Conservation (phyloP, 1,140 invertebrate genomes). For the Tribolium castaneum region DNA sequence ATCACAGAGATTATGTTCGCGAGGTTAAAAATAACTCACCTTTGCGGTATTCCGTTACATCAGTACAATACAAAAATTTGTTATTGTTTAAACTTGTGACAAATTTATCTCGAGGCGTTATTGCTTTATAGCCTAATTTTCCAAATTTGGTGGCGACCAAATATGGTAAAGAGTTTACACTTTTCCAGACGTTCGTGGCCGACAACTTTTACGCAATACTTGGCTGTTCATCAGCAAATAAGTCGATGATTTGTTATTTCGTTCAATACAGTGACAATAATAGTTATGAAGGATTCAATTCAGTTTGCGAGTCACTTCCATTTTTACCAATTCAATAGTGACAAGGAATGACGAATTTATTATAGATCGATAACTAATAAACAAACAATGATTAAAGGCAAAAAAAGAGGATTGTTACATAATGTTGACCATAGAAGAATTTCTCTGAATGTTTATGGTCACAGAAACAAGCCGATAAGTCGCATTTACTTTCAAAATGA, state of each 20-base stretch:
- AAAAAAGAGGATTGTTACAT: conserved; percentile 4
- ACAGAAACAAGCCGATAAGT: background rate
- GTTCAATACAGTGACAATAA: background rate
- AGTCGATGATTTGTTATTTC: conserved; percentile 5
- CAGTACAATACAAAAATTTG: conserved; percentile 1
- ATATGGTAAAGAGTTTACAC: conserved; percentile 11
- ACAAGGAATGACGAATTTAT: conserved; percentile 1
- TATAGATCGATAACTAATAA: conserved; percentile 9
- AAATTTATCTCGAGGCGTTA: conserved; percentile 10
- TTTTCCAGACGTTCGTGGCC: conserved; percentile 10
- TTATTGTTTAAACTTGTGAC: conserved; percentile 11
- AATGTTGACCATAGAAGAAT: conserved; percentile 9
- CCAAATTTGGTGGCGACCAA: conserved; percentile 1
- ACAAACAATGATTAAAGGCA: background rate
- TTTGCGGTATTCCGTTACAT: background rate
- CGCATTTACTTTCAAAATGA: conserved; percentile 27
- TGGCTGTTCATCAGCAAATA: conserved; percentile 20
- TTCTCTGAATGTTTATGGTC: conserved; percentile 9
- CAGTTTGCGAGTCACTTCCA: background rate
- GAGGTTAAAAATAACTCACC: conserved; percentile 18
- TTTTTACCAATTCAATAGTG: conserved; percentile 1
- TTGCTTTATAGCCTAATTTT: conserved; percentile 16
- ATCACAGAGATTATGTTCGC: background rate
- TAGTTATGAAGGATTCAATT: background rate
- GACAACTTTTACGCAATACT: conserved; percentile 19